phyloP scores from a whole-genome alignment of 2,888 invertebrate genomes.

The Zhuqinia jingwanae region DNA sequence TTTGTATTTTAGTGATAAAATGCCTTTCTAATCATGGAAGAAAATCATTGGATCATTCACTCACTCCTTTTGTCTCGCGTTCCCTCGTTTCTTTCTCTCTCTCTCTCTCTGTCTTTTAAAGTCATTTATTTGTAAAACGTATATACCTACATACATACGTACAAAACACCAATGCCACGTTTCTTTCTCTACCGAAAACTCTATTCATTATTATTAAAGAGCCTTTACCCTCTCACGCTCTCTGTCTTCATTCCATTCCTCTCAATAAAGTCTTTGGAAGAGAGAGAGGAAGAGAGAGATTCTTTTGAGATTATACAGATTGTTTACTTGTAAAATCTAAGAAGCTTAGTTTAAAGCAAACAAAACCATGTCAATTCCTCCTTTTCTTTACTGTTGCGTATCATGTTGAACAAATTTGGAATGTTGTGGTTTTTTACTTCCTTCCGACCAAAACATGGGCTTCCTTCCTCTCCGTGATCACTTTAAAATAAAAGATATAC shows the following conservation, averaged over 20 bases:
- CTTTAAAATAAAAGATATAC: no score
- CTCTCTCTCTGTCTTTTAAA: conserved; percentile 9
- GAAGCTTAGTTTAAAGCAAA: no score
- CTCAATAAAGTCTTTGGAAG: not conserved
- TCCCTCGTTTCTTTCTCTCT: not conserved
- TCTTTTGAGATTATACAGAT: no score
- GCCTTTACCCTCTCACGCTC: not conserved
- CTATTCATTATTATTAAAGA: no score
- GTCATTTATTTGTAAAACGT: conserved; percentile 34
- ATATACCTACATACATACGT: not conserved
- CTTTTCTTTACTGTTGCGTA: no score
- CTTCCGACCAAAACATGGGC: no score
- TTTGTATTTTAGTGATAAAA: conserved; percentile 50
- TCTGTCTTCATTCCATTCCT: not conserved
- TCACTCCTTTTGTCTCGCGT: conserved; percentile 29
- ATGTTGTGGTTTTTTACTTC: no score
- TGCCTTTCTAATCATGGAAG: conserved; percentile 72
- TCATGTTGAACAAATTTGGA: no score
- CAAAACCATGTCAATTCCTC: no score
- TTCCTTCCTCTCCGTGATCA: no score
- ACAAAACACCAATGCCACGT: not conserved
- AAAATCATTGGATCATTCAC: conserved; percentile 64
- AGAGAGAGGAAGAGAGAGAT: no score
- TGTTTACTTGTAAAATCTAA: no score
- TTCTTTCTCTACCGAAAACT: not conserved